phyloP scores from a whole-genome alignment of 2,888 invertebrate genomes.

The Brachylomia viminalis region DNA sequence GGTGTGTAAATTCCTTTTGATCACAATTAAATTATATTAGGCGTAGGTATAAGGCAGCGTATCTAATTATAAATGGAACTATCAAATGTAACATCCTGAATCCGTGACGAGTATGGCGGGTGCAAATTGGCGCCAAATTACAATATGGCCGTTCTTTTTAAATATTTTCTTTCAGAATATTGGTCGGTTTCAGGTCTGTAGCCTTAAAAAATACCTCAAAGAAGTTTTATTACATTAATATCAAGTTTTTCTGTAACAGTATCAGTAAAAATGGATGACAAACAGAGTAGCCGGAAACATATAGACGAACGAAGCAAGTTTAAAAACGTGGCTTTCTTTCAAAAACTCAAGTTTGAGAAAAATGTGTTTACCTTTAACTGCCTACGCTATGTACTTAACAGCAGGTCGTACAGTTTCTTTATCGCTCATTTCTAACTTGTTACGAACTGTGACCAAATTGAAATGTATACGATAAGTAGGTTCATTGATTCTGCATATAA shows the following conservation, averaged over 20 bases:
- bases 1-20: conserved; percentile 7
- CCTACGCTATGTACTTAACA: no score
- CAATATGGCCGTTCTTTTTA: not conserved
- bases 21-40: conserved; percentile 4
- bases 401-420: not conserved
- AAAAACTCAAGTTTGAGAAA: not conserved
- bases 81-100: conserved; percentile 42
- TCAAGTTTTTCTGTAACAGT: not conserved
- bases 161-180: not conserved
- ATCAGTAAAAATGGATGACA: not conserved
- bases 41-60: conserved; percentile 8
- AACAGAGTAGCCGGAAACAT: not conserved
- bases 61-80: conserved; percentile 41
- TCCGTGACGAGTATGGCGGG: conserved; percentile 35
- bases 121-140: conserved; percentile 42
- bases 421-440: conserved; percentile 8
- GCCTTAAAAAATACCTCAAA: no score
- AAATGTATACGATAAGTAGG: not conserved
- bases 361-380: not conserved
- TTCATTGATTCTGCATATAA: not conserved
- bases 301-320: not conserved
- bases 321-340: not conserved
- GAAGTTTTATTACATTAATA: not conserved
- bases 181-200: not conserved
- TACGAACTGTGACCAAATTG: conserved; percentile 5